Evolutionary conservation across 2,113 vertebrate species (phyloP), one percentile per base, ranked within the genome.

Genomic region (Cervus canadensis): DNA sequence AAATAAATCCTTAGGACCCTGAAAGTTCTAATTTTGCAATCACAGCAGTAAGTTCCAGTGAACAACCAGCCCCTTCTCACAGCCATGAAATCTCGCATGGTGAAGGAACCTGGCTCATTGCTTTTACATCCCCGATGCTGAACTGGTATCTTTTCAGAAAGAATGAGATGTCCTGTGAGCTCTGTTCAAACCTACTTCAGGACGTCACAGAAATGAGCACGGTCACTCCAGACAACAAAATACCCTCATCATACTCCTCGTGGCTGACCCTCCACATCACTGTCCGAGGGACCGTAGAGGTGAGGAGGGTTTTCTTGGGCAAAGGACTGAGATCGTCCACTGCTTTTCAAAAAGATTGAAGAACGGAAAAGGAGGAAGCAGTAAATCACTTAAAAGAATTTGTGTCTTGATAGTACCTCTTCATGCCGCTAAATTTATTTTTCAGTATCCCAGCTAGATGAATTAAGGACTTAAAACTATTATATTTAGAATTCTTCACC

Each of bases 21-120:
- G 43, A 57, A 52, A 48, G 45, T n/a, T n/a, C 5, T 33, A 26
- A 48, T n/a, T 30, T 62, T 50, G 16, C 25, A 74, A 43, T 9
- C 28, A 30, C 2, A 45, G 23, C 13, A 2, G 26, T 60, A 7
- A 13, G 23, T 43, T 17, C 3, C 74, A 52, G 43, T 9, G 19
- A 83, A 19, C 33, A 52, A 33, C 7, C 0, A 14, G 2, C 14
- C 21, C 9, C n/a, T 40, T 1, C 6, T 3, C 40, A 23, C 0
- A 76, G 10, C 67, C 11, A n/a, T 25, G 57, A 59, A 62, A 64
- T 45, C 26, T 25, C 12, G 7, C 13, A 7, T 1, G 2, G n/a
- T 6, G 0, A 30, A 83, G 21, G 40, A 50, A 57, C 40, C 7
- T 2, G 26, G 71, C 45, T 14, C 15, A 93, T 30, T 19, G 64